These are phyloP conservation scores for Acronicta psi DNA, from an alignment of 2,888 invertebrate genomes.

Conservation along the genomic window DNA sequence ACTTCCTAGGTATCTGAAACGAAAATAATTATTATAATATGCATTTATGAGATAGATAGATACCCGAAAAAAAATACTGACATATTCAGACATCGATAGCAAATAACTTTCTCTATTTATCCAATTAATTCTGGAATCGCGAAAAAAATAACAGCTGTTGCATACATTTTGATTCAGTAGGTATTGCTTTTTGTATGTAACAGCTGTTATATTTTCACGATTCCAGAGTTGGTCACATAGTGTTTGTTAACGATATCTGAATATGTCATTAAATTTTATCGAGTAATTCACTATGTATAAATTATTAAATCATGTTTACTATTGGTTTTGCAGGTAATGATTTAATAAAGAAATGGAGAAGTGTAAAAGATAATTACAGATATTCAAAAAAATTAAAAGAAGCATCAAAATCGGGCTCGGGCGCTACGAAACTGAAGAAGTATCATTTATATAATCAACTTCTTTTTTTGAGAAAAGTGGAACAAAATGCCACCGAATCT, in stretches of 20 bases:
- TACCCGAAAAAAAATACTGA: conserved; percentile 21
- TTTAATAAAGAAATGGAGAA: conserved; percentile 37
- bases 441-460: conserved; percentile 47
- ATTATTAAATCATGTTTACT: conserved; percentile 26
- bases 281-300: conserved; percentile 22
- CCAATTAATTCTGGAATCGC: conserved; percentile 4
- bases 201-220: conserved; percentile 15
- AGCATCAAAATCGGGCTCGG: conserved; percentile 45
- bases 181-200: conserved; percentile 23
- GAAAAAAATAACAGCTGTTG: conserved; percentile 9
- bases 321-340: conserved; percentile 12
- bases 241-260: conserved; percentile 26
- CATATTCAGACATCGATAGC: neutral
- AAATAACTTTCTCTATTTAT: too few relatives aligned
- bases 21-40: conserved; percentile 20
- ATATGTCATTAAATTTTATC: conserved; percentile 32
- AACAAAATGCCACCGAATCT: conserved; percentile 44
- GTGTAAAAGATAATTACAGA: conserved; percentile 32
- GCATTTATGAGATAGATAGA: conserved; percentile 19
- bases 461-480: conserved; percentile 43
- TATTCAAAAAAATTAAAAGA: conserved; percentile 32
- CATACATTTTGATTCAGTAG: conserved; percentile 21
- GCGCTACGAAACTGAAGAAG: conserved; percentile 40
- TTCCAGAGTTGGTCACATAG: conserved; percentile 22
- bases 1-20: conserved; percentile 30